Evolutionary conservation across 2,113 vertebrate species (phyloP).

Genomic region (Pristiophorus japonicus): DNA sequence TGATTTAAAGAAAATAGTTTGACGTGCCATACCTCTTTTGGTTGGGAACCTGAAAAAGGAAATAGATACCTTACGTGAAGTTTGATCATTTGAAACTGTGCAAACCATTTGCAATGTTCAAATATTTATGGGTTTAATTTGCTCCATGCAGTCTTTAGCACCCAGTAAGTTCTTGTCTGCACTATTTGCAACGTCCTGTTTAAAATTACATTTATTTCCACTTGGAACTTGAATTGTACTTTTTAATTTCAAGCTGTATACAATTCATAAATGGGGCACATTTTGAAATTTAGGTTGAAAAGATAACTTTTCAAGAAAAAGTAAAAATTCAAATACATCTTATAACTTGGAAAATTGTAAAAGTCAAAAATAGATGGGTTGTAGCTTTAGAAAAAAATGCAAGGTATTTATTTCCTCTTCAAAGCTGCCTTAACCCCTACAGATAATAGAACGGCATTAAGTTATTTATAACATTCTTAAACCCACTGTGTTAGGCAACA

Average conservation of each 20-base stretch:
- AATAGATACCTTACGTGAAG: slow-evolving; percentile 30
- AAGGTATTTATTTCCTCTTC: slow-evolving; percentile 33
- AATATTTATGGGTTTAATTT: not conserved
- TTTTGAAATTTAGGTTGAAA: not conserved
- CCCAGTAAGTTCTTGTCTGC: not conserved
- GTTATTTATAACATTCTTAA: slow-evolving; percentile 8
- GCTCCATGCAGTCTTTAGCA: not conserved
- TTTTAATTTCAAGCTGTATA: not conserved
- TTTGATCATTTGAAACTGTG: not conserved
- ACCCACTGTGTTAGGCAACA: slow-evolving; percentile 21
- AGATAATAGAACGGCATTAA: not conserved
- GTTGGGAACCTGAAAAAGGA: not conserved
- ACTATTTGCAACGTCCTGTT: not conserved
- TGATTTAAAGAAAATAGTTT: slow-evolving; percentile 9
- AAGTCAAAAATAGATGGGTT: not conserved
- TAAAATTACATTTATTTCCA: not conserved
- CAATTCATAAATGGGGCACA: not conserved
- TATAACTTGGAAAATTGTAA: not conserved
- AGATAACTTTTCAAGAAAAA: not conserved
- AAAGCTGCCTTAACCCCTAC: not conserved
- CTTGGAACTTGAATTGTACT: not conserved
- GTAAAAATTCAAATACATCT: not conserved
- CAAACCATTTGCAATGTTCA: not conserved
- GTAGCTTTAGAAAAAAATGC: not conserved
- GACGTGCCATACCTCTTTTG: slow-evolving; percentile 27